Evolutionary conservation across 1,140 invertebrate species (phyloP).

Genomic region (Drosophila grimshawi): DNA sequence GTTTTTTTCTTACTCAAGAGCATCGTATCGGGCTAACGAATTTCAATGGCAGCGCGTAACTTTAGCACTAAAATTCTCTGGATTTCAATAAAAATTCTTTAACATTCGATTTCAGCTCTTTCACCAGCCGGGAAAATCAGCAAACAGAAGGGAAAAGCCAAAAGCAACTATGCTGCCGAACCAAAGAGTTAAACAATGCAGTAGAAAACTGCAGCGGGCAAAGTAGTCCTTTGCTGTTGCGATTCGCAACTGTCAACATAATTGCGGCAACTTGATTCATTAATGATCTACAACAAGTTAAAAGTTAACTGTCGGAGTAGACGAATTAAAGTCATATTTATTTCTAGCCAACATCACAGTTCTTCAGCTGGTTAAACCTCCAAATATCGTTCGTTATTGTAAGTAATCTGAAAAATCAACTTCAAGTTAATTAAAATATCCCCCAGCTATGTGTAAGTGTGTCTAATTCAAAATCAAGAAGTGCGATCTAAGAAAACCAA

Average conservation of each 20-base stretch:
- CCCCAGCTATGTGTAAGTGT: no score
- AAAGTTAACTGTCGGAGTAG: not conserved
- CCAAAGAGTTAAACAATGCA: slow-evolving; percentile 30
- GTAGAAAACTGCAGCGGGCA: slow-evolving; percentile 18
- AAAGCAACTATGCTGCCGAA: slow-evolving; percentile 1
- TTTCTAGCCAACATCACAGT: no score
- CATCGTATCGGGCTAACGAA: not conserved
- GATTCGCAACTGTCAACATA: slow-evolving; percentile 21
- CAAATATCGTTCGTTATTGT: no score
- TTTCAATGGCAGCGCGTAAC: slow-evolving; percentile 6
- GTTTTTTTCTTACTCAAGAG: not conserved
- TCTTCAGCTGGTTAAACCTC: no score
- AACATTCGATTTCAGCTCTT: slow-evolving; percentile 24
- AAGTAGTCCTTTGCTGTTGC: slow-evolving; percentile 10
- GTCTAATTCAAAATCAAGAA: no score
- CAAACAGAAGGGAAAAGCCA: slow-evolving; percentile 18
- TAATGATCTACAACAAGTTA: slow-evolving; percentile 16
- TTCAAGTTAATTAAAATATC: no score
- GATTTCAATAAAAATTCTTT: slow-evolving; percentile 15
- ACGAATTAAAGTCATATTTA: no score
- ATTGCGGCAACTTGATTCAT: slow-evolving; percentile 40
- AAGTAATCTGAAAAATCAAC: no score
- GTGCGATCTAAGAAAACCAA: no score
- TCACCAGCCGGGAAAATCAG: slow-evolving; percentile 1
- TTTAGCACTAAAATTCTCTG: slow-evolving; percentile 14